A percentile compares a stretch with the other conserved stretches of the same genome.
Conservation (phyloP, 1,140 invertebrate genomes). For the Heliconius congener region DNA sequence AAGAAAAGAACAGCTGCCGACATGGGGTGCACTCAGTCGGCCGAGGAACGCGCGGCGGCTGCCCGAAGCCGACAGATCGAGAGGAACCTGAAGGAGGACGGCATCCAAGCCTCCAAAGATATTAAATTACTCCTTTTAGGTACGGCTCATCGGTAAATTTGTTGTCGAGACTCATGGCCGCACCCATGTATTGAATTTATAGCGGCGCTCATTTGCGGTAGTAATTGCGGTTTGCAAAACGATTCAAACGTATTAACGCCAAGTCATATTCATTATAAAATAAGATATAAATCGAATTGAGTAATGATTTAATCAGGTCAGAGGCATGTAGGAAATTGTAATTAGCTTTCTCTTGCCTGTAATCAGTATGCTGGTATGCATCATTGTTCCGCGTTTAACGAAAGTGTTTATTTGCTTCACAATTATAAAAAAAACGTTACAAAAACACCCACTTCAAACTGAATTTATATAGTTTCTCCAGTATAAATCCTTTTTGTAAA, state of each 20-base stretch:
- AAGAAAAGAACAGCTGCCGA: slow-evolving; percentile 71
- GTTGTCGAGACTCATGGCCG: slow-evolving; percentile 52
- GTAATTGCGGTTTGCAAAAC: slow-evolving; percentile 36
- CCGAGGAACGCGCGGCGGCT: slow-evolving; percentile 97
- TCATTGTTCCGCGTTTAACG: slow-evolving; percentile 61
- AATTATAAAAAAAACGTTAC: slow-evolving; percentile 39
- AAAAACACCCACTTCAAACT: neutral
- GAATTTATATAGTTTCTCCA: neutral
- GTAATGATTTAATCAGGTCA: slow-evolving; percentile 35
- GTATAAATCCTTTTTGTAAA: neutral
- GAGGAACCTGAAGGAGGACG: slow-evolving; percentile 99
- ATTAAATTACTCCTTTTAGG: slow-evolving; percentile 98
- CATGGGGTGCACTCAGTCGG: slow-evolving; percentile 99
- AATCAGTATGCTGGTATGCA: slow-evolving; percentile 65
- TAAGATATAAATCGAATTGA: slow-evolving; percentile 28
- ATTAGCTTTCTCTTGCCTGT: slow-evolving; percentile 57
- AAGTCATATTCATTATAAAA: slow-evolving; percentile 20
- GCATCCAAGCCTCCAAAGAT: slow-evolving; percentile 98
- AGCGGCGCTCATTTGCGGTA: slow-evolving; percentile 17
- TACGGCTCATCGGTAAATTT: slow-evolving; percentile 79
- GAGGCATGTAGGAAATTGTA: slow-evolving; percentile 35
- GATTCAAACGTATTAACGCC: neutral
- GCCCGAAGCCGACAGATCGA: slow-evolving; percentile 98
- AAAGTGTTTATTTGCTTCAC: slow-evolving; percentile 57
- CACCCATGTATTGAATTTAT: slow-evolving; percentile 60